Conservation (phyloP, 2,888 invertebrate genomes). For the Tigriopus californicus region DNA sequence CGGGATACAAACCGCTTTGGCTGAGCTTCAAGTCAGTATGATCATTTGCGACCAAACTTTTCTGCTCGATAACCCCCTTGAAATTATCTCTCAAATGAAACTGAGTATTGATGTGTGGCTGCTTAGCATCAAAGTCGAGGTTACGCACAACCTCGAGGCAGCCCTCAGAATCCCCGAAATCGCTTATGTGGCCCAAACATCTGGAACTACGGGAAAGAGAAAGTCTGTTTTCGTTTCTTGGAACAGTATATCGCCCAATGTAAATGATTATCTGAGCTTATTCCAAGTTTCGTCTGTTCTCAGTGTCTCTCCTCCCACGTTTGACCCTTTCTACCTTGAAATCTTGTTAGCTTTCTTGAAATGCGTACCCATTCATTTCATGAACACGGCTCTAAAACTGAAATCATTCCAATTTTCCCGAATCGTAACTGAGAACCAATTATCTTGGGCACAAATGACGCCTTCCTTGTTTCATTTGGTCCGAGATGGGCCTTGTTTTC, state of each 20-base stretch:
- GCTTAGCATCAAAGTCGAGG: too few relatives aligned
- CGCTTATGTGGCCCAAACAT: background rate
- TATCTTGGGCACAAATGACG: conserved; percentile 1
- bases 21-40: too few relatives aligned
- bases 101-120: too few relatives aligned
- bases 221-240: background rate
- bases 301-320: background rate
- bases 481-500: background rate
- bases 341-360: background rate
- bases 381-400: background rate
- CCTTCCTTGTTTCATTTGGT: background rate
- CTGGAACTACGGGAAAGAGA: background rate
- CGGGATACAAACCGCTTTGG: too few relatives aligned
- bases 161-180: too few relatives aligned
- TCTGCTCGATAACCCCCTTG: too few relatives aligned
- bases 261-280: background rate
- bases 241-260: background rate
- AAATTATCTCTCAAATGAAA: too few relatives aligned
- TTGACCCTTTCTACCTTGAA: conserved; percentile 10
- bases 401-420: background rate
- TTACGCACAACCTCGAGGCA: too few relatives aligned
- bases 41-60: too few relatives aligned
- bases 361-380: background rate
- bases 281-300: background rate
- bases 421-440: background rate